These are phyloP conservation scores for Brachionichthys hirsutus DNA, from an alignment of 2,113 vertebrate species.

Conservation along the genomic window DNA sequence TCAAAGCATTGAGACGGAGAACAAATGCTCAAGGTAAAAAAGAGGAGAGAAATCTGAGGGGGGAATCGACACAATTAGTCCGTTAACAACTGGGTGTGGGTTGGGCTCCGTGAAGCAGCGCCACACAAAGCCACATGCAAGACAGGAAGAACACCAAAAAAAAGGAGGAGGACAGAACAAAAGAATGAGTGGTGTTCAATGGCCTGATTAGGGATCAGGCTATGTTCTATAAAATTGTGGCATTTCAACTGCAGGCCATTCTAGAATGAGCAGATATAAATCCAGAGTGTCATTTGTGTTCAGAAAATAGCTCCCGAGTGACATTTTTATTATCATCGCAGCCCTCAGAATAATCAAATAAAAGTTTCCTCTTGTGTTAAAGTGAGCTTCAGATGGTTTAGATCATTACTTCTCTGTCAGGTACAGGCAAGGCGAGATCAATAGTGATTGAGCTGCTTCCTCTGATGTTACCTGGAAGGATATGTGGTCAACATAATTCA, in stretches of 20 bases:
- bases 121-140: conserved; percentile 88
- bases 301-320: neutral
- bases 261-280: conserved; percentile 17
- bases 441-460: conserved; percentile 67
- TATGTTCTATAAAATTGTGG: conserved; percentile 54
- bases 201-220: conserved; percentile 59
- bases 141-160: conserved; percentile 71
- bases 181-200: conserved; percentile 59
- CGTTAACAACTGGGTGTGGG: conserved; percentile 89
- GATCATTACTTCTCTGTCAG: conserved; percentile 46
- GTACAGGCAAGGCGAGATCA: conserved; percentile 62
- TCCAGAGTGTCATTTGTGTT: conserved; percentile 16
- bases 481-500: conserved; percentile 80
- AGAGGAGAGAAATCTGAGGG: conserved; percentile 67
- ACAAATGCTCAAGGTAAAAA: conserved; percentile 84
- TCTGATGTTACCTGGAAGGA: conserved; percentile 71
- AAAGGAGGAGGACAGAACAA: conserved; percentile 67
- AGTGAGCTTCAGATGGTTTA: conserved; percentile 12
- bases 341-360: neutral
- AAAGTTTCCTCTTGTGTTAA: neutral
- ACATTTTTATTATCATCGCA: neutral
- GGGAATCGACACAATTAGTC: conserved; percentile 97
- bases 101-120: conserved; percentile 84
- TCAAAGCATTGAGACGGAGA: conserved; percentile 89
- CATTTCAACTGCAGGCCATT: conserved; percentile 38